A percentile compares a stretch with the other conserved stretches of the same genome.
phyloP scores from a whole-genome alignment of 2,797 vertebrate species.

The Pelochelys cantorii region DNA sequence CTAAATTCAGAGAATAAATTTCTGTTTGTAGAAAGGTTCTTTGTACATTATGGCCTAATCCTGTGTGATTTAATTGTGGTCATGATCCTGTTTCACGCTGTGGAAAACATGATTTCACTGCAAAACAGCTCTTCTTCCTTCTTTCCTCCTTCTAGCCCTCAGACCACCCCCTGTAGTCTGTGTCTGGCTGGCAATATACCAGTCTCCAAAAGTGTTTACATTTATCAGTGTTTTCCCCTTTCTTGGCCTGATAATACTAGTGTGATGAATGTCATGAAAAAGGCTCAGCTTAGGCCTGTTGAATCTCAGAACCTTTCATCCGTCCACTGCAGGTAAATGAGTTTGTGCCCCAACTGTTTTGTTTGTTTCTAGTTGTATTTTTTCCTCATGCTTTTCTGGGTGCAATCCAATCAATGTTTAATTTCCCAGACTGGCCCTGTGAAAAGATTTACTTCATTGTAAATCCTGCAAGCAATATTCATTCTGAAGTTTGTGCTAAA shows the following conservation, averaged over 20 bases:
- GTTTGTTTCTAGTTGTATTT: constrained; percentile 15
- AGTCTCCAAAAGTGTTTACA: neutral
- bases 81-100: constrained; percentile 23
- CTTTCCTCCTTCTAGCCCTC: neutral
- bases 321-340: constrained; percentile 24
- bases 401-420: constrained; percentile 60
- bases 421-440: constrained; percentile 54
- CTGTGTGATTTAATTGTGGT: constrained; percentile 11
- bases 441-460: constrained; percentile 59
- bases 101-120: constrained; percentile 38
- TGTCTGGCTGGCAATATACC: neutral
- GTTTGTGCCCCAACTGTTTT: constrained; percentile 34
- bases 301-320: constrained; percentile 54
- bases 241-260: constrained; percentile 25
- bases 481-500: constrained; percentile 55
- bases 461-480: constrained; percentile 56
- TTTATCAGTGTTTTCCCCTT: constrained; percentile 15
- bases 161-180: neutral
- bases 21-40: constrained; percentile 52
- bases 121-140: neutral
- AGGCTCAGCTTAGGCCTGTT: constrained; percentile 28
- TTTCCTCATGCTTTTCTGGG: constrained; percentile 54
- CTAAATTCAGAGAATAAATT: constrained; percentile 36
- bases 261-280: neutral
- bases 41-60: constrained; percentile 38